These are phyloP conservation scores for Chrysomallon squamiferum DNA, from an alignment of 1,140 invertebrate genomes.

Conservation along the genomic window DNA sequence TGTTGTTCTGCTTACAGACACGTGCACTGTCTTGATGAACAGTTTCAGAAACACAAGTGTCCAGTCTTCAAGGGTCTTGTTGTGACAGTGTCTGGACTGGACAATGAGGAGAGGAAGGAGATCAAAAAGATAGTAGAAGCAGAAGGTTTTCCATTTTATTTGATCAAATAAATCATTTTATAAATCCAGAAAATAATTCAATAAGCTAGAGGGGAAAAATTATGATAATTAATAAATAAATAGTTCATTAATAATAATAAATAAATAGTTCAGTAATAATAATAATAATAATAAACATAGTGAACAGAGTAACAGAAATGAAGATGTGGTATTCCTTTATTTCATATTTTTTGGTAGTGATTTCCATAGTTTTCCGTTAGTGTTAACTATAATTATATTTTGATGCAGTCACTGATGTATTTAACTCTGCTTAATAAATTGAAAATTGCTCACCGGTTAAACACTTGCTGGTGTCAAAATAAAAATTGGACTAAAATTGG, in stretches of 20 bases:
- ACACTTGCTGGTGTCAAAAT: too few species aligned
- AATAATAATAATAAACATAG: too few species aligned
- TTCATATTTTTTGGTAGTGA: too few species aligned
- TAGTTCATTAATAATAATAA: not conserved
- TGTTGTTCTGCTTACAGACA: conserved; percentile 33
- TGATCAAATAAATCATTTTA: not conserved
- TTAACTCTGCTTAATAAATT: not conserved
- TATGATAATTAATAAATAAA: not conserved
- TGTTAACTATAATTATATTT: too few species aligned
- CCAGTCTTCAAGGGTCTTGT: conserved; percentile 81
- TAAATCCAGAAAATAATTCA: too few species aligned
- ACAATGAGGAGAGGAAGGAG: conserved; percentile 71
- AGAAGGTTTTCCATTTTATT: conserved; percentile 40
- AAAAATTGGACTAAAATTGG: too few species aligned
- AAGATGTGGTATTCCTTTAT: too few species aligned
- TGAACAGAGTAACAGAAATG: too few species aligned
- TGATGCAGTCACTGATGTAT: not conserved
- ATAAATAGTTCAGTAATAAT: too few species aligned
- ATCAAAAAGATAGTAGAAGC: conserved; percentile 74
- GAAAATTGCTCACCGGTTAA: too few species aligned
- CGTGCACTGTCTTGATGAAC: conserved; percentile 39
- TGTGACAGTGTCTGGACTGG: conserved; percentile 80
- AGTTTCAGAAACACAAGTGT: conserved; percentile 66
- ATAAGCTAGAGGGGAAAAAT: too few species aligned
- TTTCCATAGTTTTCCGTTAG: too few species aligned